Percentiles rank a stretch among this genome's conserved stretches.
phyloP scores from a whole-genome alignment of 2,888 invertebrate genomes.

The Stenoptilia bipunctidactyla region DNA sequence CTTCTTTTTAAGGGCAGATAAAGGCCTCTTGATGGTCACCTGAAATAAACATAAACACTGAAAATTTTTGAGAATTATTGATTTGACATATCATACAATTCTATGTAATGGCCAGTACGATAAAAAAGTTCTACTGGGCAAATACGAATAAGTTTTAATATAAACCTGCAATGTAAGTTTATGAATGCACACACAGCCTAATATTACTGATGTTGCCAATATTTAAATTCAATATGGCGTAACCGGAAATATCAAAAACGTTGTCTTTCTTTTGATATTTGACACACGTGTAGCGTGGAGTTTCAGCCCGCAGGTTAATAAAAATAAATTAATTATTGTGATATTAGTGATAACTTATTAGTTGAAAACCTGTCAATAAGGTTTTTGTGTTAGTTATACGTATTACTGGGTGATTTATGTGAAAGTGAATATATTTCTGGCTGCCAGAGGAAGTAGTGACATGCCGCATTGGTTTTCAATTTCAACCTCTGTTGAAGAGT shows the following conservation, averaged over 20 bases:
- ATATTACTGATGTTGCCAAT: conserved; percentile 35
- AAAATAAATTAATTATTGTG: conserved; percentile 31
- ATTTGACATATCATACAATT: neutral
- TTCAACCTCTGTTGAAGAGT: no score
- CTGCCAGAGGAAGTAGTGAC: no score
- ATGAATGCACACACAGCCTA: no score
- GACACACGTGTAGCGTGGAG: conserved; percentile 72
- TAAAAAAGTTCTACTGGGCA: no score
- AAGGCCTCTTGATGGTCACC: conserved; percentile 78
- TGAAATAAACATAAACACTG: conserved; percentile 21
- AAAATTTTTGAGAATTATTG: no score
- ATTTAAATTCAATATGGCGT: conserved; percentile 44
- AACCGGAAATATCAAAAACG: conserved; percentile 46
- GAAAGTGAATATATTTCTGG: no score
- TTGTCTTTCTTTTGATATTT: conserved; percentile 62
- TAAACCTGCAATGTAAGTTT: no score
- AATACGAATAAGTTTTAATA: no score
- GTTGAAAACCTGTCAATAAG: neutral
- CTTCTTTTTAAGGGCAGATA: conserved; percentile 82
- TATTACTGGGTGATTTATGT: no score
- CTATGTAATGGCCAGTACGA: neutral
- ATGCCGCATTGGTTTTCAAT: no score
- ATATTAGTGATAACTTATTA: conserved; percentile 26
- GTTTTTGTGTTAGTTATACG: no score
- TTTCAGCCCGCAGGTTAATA: conserved; percentile 64